Base-by-base conservation (phyloP, 2,888 invertebrate species). In the Xestobium rufovillosum region DNA sequence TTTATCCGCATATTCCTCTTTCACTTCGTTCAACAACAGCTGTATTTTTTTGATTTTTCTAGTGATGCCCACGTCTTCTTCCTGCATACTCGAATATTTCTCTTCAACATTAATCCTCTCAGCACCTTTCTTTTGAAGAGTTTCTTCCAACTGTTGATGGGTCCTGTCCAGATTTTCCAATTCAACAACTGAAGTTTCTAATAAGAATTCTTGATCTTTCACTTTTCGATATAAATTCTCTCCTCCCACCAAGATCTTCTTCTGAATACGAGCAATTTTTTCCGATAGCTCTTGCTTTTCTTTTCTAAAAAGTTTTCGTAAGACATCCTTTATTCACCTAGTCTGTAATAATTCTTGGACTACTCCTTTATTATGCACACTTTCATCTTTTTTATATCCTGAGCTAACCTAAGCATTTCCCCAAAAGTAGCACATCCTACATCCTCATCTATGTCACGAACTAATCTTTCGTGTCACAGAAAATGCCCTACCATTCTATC, bases 141-240 rank as follows among this genome's bases (percentile, higher is more conserved):
- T 83, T 52, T 83, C 80, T 42, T 83, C 79, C 19, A 96, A 67
- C 39, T 85, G 76, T 53, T 83, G 80, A 60, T 94, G 92, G 45
- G 83, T 81, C 43, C 78, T 74, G 39, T 80, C 78, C 14, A 90
- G 70, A 54, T 77, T 76, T 55, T 88, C 86, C 31, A 92, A 65
- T 63, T 92, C 90, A 11, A 76, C 69, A 9, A 89, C 83, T 0
- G 92, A 88, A 42, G 87, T 87, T 51, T 91, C 91, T 33, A 98
- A 70, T 36, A 97, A 71, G 40, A 80, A 73, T 37, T 94, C 85
- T 63, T 98, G 97, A 1, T 88, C 81, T 59, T 96, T 91, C 0
- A 95, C 95, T 62, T 96, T 96, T 62, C 97, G 97, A 44, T 98
- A 71, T 4, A 98, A 73, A 69, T 98, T 98, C 69, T 96, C 97